A percentile compares a stretch with the other conserved stretches of the same genome.
These are phyloP conservation scores for Hemicordylus capensis DNA, from an alignment of 2,113 vertebrate genomes.

Conservation along the genomic window DNA sequence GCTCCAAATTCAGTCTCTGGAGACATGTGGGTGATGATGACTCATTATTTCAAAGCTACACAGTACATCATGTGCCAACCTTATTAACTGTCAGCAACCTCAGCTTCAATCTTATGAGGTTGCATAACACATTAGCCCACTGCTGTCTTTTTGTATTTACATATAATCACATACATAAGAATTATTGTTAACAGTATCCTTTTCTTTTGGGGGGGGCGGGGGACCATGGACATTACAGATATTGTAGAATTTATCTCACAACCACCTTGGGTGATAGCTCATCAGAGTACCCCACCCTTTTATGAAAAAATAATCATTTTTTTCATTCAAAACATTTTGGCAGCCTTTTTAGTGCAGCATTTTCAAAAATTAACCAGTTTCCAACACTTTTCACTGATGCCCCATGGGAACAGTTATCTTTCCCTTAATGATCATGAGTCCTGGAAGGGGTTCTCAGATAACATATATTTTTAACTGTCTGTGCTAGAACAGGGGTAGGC, in stretches of 20 bases:
- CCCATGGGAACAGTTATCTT: too few species aligned
- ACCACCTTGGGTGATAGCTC: not conserved
- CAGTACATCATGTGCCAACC: not conserved
- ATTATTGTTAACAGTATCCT: not conserved
- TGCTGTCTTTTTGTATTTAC: conserved; percentile 5
- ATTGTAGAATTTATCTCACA: not conserved
- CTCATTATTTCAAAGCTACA: conserved; percentile 57
- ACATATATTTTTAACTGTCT: too few species aligned
- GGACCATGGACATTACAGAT: not conserved
- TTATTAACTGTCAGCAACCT: conserved; percentile 25
- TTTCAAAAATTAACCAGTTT: too few species aligned
- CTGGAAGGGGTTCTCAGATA: too few species aligned
- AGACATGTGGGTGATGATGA: conserved; percentile 36
- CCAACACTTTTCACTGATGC: too few species aligned
- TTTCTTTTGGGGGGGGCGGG: too few species aligned
- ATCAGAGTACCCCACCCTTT: not conserved
- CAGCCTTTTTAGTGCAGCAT: too few species aligned
- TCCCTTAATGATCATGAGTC: too few species aligned
- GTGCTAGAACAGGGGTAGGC: too few species aligned
- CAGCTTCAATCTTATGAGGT: conserved; percentile 12
- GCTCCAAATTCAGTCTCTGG: not conserved
- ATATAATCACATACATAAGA: not conserved
- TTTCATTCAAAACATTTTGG: too few species aligned
- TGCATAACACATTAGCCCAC: conserved; percentile 8
- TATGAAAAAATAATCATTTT: too few species aligned